phyloP scores from a whole-genome alignment of 1,140 invertebrate species.

The Drosophila willistoni region DNA sequence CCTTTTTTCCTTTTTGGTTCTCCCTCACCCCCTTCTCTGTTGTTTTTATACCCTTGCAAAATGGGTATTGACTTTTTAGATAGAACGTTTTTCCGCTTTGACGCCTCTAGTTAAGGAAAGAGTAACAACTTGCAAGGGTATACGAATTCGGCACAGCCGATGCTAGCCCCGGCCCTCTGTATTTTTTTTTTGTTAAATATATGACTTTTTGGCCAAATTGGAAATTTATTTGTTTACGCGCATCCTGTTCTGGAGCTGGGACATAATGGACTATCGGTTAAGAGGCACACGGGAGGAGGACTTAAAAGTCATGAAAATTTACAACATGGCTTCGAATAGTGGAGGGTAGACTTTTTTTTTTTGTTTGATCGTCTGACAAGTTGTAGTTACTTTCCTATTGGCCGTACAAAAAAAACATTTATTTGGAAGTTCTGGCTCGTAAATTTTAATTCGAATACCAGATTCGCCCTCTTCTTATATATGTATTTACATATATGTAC shows the following conservation, averaged over 20 bases:
- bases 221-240: constrained; percentile 81
- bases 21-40: background rate
- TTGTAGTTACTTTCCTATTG: constrained; percentile 63
- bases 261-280: background rate
- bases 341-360: constrained; percentile 38
- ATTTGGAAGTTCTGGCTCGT: constrained; percentile 67
- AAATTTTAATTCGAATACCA: constrained; percentile 66
- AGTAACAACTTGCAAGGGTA: too few species aligned
- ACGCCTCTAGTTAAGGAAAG: too few species aligned
- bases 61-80: too few species aligned
- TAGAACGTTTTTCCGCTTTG: too few species aligned
- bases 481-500: background rate
- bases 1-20: constrained; percentile 23
- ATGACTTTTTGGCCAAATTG: constrained; percentile 76
- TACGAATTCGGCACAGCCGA: too few species aligned
- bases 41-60: background rate
- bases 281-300: constrained; percentile 13
- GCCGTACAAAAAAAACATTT: constrained; percentile 46
- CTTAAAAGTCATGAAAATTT: constrained; percentile 81
- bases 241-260: constrained; percentile 38
- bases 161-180: too few species aligned
- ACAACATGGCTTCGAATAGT: constrained; percentile 66
- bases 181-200: constrained; percentile 63
- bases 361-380: constrained; percentile 58
- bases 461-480: constrained; percentile 51